A percentile compares a stretch with the other conserved stretches of the same genome.
Conservation (phyloP, 1,140 invertebrate species). For the Leptestheria dahalacensis region DNA sequence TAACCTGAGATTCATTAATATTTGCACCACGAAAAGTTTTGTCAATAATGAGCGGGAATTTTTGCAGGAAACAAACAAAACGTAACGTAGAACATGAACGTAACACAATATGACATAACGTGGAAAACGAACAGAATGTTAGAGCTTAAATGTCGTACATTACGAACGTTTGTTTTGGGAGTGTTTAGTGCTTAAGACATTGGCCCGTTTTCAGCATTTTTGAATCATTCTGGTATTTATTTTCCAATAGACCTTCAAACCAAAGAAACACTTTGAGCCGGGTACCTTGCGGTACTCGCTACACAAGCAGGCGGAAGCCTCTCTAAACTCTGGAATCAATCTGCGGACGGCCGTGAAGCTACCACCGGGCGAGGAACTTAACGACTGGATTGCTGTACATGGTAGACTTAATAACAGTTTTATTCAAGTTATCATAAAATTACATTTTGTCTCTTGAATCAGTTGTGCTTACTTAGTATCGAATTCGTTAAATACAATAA, state of each 20-base stretch:
- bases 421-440: too few species aligned
- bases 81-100: too few species aligned
- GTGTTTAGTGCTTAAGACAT: not conserved
- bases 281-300: slow-evolving; percentile 82
- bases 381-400: slow-evolving; percentile 92
- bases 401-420: slow-evolving; percentile 45
- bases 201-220: too few species aligned
- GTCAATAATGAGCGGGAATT: not conserved
- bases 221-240: slow-evolving; percentile 8
- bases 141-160: too few species aligned
- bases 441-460: too few species aligned
- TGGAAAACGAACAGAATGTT: too few species aligned
- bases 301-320: slow-evolving; percentile 87
- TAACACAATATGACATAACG: too few species aligned
- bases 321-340: slow-evolving; percentile 85
- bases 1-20: too few species aligned
- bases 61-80: too few species aligned
- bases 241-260: slow-evolving; percentile 59
- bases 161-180: not conserved
- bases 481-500: too few species aligned
- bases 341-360: slow-evolving; percentile 67
- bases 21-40: not conserved
- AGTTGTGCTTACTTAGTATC: too few species aligned
- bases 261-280: slow-evolving; percentile 77
- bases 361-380: slow-evolving; percentile 70